Conservation (phyloP, 2,797 vertebrate genomes). For the Clarias platycephalus region DNA sequence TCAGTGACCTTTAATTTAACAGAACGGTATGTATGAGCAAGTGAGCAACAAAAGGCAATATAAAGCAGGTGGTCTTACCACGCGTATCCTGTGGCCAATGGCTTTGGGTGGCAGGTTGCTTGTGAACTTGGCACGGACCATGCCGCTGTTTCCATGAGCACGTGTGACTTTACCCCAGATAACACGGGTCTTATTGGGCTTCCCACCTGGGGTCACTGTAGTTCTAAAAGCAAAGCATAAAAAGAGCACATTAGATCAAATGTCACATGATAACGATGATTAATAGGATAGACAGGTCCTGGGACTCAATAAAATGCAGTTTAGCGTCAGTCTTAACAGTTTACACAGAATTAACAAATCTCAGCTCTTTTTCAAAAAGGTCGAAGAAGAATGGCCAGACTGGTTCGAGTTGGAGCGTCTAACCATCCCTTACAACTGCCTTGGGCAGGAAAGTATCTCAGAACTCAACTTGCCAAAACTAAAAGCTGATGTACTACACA, state of each 20-base stretch:
- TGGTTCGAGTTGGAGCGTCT: not conserved
- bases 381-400: not conserved
- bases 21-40: too few relatives aligned
- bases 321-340: too few relatives aligned
- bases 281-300: too few relatives aligned
- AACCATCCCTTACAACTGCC: not conserved
- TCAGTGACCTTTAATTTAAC: not conserved
- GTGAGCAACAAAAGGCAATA: not conserved
- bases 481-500: not conserved
- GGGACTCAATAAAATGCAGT: too few relatives aligned
- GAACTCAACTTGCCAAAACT: too few relatives aligned
- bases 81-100: conserved; percentile 92
- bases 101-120: conserved; percentile 96
- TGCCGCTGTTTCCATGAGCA: conserved; percentile 93
- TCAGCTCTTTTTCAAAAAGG: not conserved
- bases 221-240: conserved; percentile 72
- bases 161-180: conserved; percentile 98
- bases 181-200: conserved; percentile 93
- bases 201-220: conserved; percentile 91
- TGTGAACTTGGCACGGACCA: conserved; percentile 96
- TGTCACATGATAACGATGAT: not conserved
- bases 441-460: not conserved
- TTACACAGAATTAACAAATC: not conserved
- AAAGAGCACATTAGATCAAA: not conserved
- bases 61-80: conserved; percentile 78